phyloP scores from a whole-genome alignment of 2,797 vertebrate genomes.

The Rhyacichthys aspro region DNA sequence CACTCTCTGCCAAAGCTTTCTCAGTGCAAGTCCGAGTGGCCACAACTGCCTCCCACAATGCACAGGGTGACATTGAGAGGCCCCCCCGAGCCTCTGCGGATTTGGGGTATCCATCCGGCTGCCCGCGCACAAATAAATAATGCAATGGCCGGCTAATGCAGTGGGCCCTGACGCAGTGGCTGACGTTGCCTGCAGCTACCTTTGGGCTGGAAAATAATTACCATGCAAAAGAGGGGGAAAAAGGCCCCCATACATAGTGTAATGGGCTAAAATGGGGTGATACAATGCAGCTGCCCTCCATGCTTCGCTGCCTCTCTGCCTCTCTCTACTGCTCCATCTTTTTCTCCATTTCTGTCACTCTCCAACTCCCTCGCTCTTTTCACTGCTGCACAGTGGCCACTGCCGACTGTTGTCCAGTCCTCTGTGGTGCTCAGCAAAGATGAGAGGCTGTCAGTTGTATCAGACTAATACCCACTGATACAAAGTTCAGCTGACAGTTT shows the following conservation, averaged over 20 bases:
- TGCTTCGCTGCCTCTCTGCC: conserved; percentile 62
- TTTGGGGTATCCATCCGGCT: conserved; percentile 79
- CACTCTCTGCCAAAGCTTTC: conserved; percentile 66
- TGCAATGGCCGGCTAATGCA: conserved; percentile 84
- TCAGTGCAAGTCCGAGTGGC: conserved; percentile 51
- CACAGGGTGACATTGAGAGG: conserved; percentile 79
- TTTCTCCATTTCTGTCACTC: conserved; percentile 53
- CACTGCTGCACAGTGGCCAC: conserved; percentile 44
- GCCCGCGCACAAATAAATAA: conserved; percentile 84
- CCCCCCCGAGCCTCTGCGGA: conserved; percentile 68
- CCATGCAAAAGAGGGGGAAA: conserved; percentile 78
- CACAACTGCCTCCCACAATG: conserved; percentile 62
- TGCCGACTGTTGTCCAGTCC: conserved; percentile 47
- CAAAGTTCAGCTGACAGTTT: conserved; percentile 43
- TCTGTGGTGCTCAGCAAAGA: conserved; percentile 48
- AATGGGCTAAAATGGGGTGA: conserved; percentile 80
- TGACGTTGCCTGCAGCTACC: conserved; percentile 84
- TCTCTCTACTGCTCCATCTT: conserved; percentile 42
- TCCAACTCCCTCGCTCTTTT: conserved; percentile 25
- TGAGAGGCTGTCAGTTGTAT: conserved; percentile 56
- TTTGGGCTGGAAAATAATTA: conserved; percentile 87
- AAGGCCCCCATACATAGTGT: conserved; percentile 73
- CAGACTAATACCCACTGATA: conserved; percentile 38
- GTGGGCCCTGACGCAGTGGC: conserved; percentile 79
- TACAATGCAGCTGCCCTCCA: conserved; percentile 81